phyloP scores from a whole-genome alignment of 2,797 vertebrate species.

The Acanthopagrus latus region DNA sequence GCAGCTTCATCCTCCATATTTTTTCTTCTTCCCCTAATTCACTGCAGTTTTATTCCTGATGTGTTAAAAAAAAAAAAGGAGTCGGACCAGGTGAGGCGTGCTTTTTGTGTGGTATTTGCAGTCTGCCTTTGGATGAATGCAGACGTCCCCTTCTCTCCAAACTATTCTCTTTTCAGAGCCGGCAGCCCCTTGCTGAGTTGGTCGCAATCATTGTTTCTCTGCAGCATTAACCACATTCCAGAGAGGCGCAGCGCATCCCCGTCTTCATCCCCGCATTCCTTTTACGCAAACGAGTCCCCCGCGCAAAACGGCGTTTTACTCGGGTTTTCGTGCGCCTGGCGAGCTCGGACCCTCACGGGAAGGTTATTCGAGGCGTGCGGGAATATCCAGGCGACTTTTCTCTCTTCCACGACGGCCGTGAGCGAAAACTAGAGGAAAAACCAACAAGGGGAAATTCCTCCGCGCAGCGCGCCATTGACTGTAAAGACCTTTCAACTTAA shows the following conservation, averaged over 20 bases:
- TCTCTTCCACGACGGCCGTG: background rate
- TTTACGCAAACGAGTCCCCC: constrained; percentile 85
- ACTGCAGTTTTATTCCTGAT: constrained; percentile 41
- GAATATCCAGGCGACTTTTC: constrained; percentile 48
- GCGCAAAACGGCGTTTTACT: constrained; percentile 55
- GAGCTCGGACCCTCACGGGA: background rate
- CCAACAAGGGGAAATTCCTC: constrained; percentile 91
- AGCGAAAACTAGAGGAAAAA: constrained; percentile 63
- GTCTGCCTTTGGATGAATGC: constrained; percentile 74
- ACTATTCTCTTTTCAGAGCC: constrained; percentile 80
- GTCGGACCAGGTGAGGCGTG: constrained; percentile 79
- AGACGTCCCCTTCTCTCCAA: constrained; percentile 79
- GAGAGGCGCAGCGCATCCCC: constrained; percentile 89
- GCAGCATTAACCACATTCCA: constrained; percentile 95
- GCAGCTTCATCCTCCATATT: constrained; percentile 20
- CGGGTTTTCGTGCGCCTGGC: background rate
- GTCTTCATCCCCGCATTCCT: constrained; percentile 96
- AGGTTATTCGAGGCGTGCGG: background rate
- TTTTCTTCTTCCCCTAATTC: background rate
- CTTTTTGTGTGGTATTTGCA: constrained; percentile 69
- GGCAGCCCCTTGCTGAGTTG: constrained; percentile 88
- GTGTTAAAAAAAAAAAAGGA: constrained; percentile 55
- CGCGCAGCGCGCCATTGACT: constrained; percentile 93
- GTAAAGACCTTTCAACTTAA: constrained; percentile 90
- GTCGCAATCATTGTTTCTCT: constrained; percentile 92